Evolutionary conservation across 2,888 invertebrate species (phyloP), one percentile per base, ranked within the genome.

Genomic region (Gastracanthus pulcherrimus): DNA sequence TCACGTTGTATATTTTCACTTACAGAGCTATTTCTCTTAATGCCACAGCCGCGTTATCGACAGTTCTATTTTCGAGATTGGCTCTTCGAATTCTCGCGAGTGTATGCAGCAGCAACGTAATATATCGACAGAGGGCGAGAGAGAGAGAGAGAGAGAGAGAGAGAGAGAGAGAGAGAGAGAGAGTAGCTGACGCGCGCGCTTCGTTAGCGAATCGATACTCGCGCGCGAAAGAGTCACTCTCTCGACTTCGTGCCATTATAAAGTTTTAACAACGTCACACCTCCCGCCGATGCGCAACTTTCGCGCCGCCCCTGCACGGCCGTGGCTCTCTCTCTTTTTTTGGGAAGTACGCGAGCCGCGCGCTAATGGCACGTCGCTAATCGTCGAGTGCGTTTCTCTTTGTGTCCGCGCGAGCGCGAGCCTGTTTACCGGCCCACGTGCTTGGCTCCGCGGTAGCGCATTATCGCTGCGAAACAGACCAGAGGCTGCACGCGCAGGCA

Each of bases 251-350:
- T 26, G 23, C 64, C 60, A 48, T 74, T 74, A 64, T 48, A 74
- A 74, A 74, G 48, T 74, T 74, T 74, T 74, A 74, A 74, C 62
- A 64, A 64, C 64, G 64, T 74, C 29, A 13, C 16, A 31, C 31
- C 31, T 60, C 60, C 29, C 48, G 13, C 16, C 48, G 48, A 48
- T 16, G 60, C 29, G 60, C 45, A n/a, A 45, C 45, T 45, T 45
- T 16, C 31, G 16, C 11, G 23, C 4, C 13, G 11, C 13, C 3
- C 13, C 3, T 13, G 41, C 41, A 19, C n/a, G 1, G 51, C 19
- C 16, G 58, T n/a, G n/a, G n/a, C n/a, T 58, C 29, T 16, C 58
- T 31, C 9, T 9, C 11, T 6, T 26, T 11, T 55, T 19, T 2
- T 55, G 23, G 11, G 19, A 7, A 19, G n/a, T 3, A 51, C 19